Evolutionary conservation across 2,888 invertebrate species (phyloP), one percentile per base, ranked within the genome.

Genomic region (Serrognathus titanus): DNA sequence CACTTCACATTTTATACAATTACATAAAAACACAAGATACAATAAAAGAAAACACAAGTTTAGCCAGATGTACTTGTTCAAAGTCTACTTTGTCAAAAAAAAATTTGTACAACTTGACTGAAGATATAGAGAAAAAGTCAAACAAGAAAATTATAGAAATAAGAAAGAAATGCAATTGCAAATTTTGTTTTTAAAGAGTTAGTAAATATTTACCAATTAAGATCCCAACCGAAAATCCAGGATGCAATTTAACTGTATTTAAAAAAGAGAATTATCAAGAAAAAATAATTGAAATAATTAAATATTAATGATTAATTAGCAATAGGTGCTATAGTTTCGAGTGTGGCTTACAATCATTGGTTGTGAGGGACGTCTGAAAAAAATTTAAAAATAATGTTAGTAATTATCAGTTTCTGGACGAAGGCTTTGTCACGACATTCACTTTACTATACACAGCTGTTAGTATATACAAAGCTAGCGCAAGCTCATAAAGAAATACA

Each of bases 321-420:
- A 43, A 43, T 13, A 43, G 12, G 43, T 31, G 12, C 40, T 51
- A 41, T 31, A 43, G 43, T 52, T 52, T 35, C 45, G 35, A 24
- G 35, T 52, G 43, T 24, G 35, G 20, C 16, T 36, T 46, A 52
- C 31, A 41, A 35, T 52, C 51, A 41, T 53, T 46, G 56, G 48
- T 40, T 52, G 56, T 52, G 56, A 52, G 48, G 56, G 56, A 52
- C 54, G 49, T 50, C 58, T 58, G 58, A 58, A 58, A 57, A 58
- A 41, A 54, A 54, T 48, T 50, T 39, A 36, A 37, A 45, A 16
- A 39, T 31, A 39, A 12, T 11, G 51, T 51, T 51, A 31, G 40
- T 24, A 41, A 41, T 31, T 20, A 9, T 11, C 31, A 16, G 24
- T 11, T 41, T 5, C n/a, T 51, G 10, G 36, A n/a, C 31, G 20